A percentile compares a stretch with the other conserved stretches of the same genome.
These are phyloP conservation scores for Bagarius yarrelli DNA, from an alignment of 2,113 vertebrate species.

Conservation along the genomic window DNA sequence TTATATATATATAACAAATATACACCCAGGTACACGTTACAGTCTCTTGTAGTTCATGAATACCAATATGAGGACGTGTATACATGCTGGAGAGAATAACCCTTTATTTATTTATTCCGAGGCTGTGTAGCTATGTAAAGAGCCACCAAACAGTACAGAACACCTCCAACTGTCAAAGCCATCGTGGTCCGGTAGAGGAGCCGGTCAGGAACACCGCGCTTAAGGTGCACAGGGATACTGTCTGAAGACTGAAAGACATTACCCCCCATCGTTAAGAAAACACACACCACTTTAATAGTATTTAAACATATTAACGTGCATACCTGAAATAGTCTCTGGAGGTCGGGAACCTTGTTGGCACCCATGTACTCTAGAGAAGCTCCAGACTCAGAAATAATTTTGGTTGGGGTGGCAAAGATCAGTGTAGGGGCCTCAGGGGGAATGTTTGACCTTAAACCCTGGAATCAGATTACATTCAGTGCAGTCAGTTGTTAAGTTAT, in stretches of 20 bases:
- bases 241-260: conserved; percentile 74
- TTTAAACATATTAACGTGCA: background rate
- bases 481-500: background rate
- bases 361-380: conserved; percentile 62
- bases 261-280: background rate
- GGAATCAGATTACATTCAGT: conserved; percentile 41
- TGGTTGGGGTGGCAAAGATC: conserved; percentile 76
- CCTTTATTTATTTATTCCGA: conserved; percentile 60
- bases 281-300: background rate
- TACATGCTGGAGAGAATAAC: background rate
- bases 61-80: background rate
- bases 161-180: conserved; percentile 89
- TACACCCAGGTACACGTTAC: background rate
- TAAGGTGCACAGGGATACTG: conserved; percentile 84
- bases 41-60: conserved; percentile 7
- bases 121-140: conserved; percentile 88
- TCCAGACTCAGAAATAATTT: conserved; percentile 62
- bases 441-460: conserved; percentile 76
- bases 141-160: conserved; percentile 87
- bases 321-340: conserved; percentile 85
- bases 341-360: conserved; percentile 77
- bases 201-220: conserved; percentile 82
- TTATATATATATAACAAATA: conserved; percentile 28
- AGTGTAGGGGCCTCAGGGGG: conserved; percentile 68
- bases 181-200: conserved; percentile 96